Base-by-base conservation (phyloP, 2,888 invertebrate species). In the Pachydiplax longipennis region DNA sequence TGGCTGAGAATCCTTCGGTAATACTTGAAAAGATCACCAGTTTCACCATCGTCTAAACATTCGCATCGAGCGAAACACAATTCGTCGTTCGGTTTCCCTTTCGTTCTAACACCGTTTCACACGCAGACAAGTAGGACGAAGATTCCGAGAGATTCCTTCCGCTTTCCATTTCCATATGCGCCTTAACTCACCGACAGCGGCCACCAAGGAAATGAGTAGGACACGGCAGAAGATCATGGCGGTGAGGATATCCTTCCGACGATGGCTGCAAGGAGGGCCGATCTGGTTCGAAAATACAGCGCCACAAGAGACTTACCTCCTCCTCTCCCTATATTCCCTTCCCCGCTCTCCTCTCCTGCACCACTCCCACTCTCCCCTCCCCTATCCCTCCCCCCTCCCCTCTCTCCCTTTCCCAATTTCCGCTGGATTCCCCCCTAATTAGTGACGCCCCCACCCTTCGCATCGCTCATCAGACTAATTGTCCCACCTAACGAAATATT, bases 261-360 rank as follows among this genome's bases (percentile, higher is more conserved):
- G 87, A 61, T 61, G 87, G 40, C 87, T 87, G 58, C 87, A 58
- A 35, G 37, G 35, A 61, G 87, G 87, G 87, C 58, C 87, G 61
- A 87, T 87, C 87, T 87, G 87, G 87, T 87, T 87, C 87, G 87
- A 61, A 61, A 61, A 61, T 35, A 87, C 87, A 61, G 37, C 61
- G 25, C 73, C 31, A 31, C 61, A 37, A 61, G 35, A 58, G 87
- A 37, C 61, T 44, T 81, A 81, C 81, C 44, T 31, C 22, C 73
- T 13, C 37, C 81, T 81, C 81, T 81, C 81, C 22, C 81, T 81
- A 40, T 44, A 44, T 44, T 18, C n/a, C 81, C 81, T 81, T 37
- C 81, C 31, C 37, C 61, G 22, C 73, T 90, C 83, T 44, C 87
- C 65, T 90, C 87, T 81, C n/a, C 40, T 15, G 37, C 81, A 35